Percentiles rank a stretch among this genome's conserved stretches.
Evolutionary conservation across 2,797 vertebrate genomes (phyloP).

Genomic region (Melanotaenia boesemani): DNA sequence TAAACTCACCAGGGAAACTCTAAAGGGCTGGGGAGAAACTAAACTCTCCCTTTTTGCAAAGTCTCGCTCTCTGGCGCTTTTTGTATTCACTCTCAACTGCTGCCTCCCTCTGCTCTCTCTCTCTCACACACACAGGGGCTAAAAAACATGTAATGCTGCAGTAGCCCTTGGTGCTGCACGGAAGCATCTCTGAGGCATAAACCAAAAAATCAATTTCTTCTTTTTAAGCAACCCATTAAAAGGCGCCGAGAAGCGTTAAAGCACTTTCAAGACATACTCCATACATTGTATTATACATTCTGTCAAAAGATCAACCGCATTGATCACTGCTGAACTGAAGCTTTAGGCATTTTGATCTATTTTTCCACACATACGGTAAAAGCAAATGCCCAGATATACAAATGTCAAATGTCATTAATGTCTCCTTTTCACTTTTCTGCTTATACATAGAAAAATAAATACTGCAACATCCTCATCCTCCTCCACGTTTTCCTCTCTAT

Average conservation of each 20-base stretch:
- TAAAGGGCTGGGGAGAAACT: slow-evolving; percentile 64
- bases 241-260: slow-evolving; percentile 79
- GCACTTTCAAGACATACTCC: slow-evolving; percentile 75
- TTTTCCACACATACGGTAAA: slow-evolving; percentile 14
- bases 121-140: slow-evolving; percentile 6
- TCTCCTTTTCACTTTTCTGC: slow-evolving; percentile 12
- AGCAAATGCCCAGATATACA: slow-evolving; percentile 38
- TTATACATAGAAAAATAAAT: slow-evolving; percentile 60
- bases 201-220: slow-evolving; percentile 82
- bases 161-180: slow-evolving; percentile 55
- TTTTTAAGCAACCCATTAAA: slow-evolving; percentile 80
- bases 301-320: slow-evolving; percentile 42
- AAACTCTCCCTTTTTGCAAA: slow-evolving; percentile 66
- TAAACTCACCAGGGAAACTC: slow-evolving; percentile 69
- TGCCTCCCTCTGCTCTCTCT: slow-evolving; percentile 15
- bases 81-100: slow-evolving; percentile 25
- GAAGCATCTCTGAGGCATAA: slow-evolving; percentile 69
- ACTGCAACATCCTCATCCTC: slow-evolving; percentile 59
- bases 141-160: slow-evolving; percentile 43
- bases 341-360: background rate
- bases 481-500: slow-evolving; percentile 54
- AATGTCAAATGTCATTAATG: slow-evolving; percentile 18
- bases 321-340: slow-evolving; percentile 26
- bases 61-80: slow-evolving; percentile 46
- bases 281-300: slow-evolving; percentile 62